Percentiles rank a stretch among this genome's conserved stretches.
phyloP scores from a whole-genome alignment of 64 coral and sea anemone genomes.

The Hydrozoanthus tunicans region DNA sequence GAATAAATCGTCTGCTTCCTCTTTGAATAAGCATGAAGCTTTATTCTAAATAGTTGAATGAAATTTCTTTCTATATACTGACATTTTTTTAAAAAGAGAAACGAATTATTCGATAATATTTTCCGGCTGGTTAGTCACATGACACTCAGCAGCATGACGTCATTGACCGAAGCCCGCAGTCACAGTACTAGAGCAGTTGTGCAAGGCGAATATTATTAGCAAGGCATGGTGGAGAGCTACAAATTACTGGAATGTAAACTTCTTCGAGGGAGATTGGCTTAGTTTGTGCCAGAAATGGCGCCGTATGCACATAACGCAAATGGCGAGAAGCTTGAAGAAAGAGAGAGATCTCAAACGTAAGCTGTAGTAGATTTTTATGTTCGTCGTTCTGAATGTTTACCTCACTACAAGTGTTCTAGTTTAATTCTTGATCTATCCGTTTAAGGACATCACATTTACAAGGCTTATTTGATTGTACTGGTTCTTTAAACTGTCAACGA shows the following conservation, averaged over 20 bases:
- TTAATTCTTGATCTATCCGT: background rate
- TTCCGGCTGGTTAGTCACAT: conserved; percentile 11
- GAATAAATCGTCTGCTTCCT: too few relatives aligned
- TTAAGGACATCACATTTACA: background rate
- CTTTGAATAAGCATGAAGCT: too few relatives aligned
- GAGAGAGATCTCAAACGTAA: conserved; percentile 47
- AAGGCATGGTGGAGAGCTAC: conserved; percentile 26
- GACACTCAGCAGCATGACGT: conserved; percentile 44
- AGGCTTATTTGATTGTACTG: background rate
- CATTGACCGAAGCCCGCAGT: conserved; percentile 60
- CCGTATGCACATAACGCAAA: conserved; percentile 32
- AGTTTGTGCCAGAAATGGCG: conserved; percentile 42
- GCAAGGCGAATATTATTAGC: background rate
- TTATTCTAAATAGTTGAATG: too few relatives aligned
- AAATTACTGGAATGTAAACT: conserved; percentile 47
- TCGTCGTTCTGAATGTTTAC: background rate
- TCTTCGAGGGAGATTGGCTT: background rate
- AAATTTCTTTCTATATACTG: background rate
- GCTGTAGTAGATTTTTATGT: background rate
- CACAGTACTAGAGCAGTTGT: conserved; percentile 17
- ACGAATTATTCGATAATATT: background rate
- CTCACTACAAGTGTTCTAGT: conserved; percentile 8
- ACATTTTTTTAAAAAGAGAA: background rate
- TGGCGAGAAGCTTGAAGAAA: conserved; percentile 23
- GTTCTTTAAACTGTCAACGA: conserved; percentile 2